Conservation (phyloP, 2,113 vertebrate genomes). For the Tyto alba region DNA sequence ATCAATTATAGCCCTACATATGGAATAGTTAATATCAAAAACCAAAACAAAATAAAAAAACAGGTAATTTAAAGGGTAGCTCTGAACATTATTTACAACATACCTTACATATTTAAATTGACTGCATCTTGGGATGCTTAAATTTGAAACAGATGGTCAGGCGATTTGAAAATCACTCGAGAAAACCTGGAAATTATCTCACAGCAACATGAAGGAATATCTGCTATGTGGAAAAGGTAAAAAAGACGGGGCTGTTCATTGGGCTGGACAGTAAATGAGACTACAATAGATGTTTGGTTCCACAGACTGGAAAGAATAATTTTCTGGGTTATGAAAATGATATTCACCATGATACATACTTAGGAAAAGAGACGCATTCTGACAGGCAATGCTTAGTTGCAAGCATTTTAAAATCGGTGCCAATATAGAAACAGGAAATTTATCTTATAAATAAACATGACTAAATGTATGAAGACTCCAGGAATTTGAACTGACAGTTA, state of each 20-base stretch:
- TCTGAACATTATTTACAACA: neutral
- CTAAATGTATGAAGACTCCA: conserved; percentile 48
- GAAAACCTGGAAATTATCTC: conserved; percentile 33
- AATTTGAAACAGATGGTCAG: conserved; percentile 58
- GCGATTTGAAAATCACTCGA: conserved; percentile 50
- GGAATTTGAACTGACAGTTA: conserved; percentile 58
- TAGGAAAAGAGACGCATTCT: conserved; percentile 18
- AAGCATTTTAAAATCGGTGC: conserved; percentile 41
- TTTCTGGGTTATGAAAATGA: conserved; percentile 24
- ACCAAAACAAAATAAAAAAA: neutral
- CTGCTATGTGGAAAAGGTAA: neutral
- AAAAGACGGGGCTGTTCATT: neutral
- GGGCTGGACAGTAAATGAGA: neutral
- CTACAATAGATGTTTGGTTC: neutral
- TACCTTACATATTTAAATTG: neutral
- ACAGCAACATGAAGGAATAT: neutral
- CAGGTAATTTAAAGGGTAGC: neutral
- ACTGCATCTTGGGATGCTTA: neutral
- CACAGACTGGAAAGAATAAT: neutral
- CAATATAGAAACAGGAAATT: conserved; percentile 56
- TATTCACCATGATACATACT: conserved; percentile 9
- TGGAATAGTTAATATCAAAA: neutral
- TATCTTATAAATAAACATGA: conserved; percentile 67
- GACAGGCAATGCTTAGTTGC: conserved; percentile 39
- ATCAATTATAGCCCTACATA: neutral